Evolutionary conservation across 2,888 invertebrate species (phyloP).

Genomic region (Andricus curvator): DNA sequence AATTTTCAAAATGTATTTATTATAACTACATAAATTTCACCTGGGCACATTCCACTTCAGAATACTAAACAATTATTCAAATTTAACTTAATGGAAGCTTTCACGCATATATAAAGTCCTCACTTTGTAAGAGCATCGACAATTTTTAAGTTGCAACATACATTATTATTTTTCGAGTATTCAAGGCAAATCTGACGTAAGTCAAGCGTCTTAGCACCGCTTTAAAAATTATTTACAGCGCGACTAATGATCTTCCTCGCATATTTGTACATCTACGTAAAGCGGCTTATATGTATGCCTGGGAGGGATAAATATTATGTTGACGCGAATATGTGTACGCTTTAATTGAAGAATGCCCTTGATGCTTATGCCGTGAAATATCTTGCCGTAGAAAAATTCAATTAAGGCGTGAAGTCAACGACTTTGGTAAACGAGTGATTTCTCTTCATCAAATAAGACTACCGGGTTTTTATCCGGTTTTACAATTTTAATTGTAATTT

Average conservation of each 20-base stretch:
- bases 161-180: neutral
- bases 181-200: neutral
- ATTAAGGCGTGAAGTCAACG: constrained; percentile 71
- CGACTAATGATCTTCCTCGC: neutral
- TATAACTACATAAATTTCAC: too few relatives aligned
- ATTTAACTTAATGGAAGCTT: too few relatives aligned
- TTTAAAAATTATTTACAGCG: neutral
- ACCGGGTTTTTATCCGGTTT: too few relatives aligned
- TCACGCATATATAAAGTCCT: too few relatives aligned
- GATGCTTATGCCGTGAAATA: constrained; percentile 61
- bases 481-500: too few relatives aligned
- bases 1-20: too few relatives aligned
- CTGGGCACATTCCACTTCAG: too few relatives aligned
- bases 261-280: neutral
- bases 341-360: constrained; percentile 59
- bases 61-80: too few relatives aligned
- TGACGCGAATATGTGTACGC: neutral
- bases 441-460: constrained; percentile 51
- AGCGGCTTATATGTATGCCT: neutral
- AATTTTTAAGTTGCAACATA: too few relatives aligned
- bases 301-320: neutral
- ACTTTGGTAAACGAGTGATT: constrained; percentile 65
- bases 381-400: constrained; percentile 67
- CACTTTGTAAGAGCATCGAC: too few relatives aligned
- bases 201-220: neutral